These are phyloP conservation scores for Pristionchus exspectatus DNA, from an alignment of 2,888 invertebrate species.

Conservation along the genomic window DNA sequence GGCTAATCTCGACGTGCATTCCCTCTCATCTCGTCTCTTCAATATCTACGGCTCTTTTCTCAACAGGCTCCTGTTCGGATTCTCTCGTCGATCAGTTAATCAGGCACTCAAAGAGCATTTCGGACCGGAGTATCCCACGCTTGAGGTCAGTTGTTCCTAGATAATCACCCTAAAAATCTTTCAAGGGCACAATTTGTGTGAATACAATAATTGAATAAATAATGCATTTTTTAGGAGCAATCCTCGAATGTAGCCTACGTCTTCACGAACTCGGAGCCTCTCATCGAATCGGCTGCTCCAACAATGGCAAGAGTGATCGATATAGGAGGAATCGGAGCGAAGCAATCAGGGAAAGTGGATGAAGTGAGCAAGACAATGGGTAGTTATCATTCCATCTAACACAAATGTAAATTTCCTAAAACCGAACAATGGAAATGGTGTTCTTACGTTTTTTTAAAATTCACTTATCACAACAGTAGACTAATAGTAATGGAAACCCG, in stretches of 20 bases:
- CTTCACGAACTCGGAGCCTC: conserved; percentile 25
- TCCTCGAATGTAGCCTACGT: conserved; percentile 31
- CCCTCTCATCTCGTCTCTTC: conserved; percentile 18
- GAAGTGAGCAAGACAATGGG: no score
- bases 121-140: conserved; percentile 2
- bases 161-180: neutral
- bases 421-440: no score
- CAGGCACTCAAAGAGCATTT: neutral
- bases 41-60: neutral
- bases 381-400: no score
- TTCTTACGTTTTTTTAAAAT: no score
- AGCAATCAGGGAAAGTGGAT: neutral
- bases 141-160: neutral
- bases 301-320: conserved; percentile 38
- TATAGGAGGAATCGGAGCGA: conserved; percentile 32
- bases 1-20: neutral
- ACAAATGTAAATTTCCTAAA: no score
- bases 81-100: neutral
- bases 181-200: no score
- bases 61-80: neutral
- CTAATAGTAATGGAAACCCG: no score
- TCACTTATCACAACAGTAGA: no score
- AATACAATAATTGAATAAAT: neutral
- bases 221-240: neutral
- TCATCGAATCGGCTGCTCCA: conserved; percentile 40